Evolutionary conservation across 2,888 invertebrate genomes (phyloP).

Genomic region (Punctoribates punctum): DNA sequence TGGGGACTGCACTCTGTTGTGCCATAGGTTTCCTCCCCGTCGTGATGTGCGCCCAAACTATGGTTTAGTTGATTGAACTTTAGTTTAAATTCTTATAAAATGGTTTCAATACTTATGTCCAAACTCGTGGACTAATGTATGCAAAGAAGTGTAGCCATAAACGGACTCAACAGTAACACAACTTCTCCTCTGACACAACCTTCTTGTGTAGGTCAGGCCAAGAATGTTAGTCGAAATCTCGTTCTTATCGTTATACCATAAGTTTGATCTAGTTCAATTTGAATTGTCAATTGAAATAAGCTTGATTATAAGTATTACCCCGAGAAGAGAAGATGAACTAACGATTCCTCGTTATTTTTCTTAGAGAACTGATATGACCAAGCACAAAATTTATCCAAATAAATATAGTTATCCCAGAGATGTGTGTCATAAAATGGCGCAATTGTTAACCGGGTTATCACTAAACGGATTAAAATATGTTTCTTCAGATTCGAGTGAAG

Average conservation of each 20-base stretch:
- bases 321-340: not conserved
- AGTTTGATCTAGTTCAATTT: not conserved
- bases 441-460: not conserved
- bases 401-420: not conserved
- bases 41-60: slow-evolving; percentile 5
- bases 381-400: not conserved
- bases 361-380: not conserved
- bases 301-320: not conserved
- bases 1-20: not conserved
- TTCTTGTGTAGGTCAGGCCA: not conserved
- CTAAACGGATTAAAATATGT: not conserved
- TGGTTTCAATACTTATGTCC: not conserved
- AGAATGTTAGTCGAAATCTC: not conserved
- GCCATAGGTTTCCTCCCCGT: not conserved
- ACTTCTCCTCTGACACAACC: not conserved
- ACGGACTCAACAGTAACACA: not conserved
- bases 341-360: not conserved
- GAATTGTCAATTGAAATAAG: not conserved
- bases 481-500: not conserved
- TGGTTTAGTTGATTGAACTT: not conserved
- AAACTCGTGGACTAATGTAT: slow-evolving; percentile 21
- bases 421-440: not conserved
- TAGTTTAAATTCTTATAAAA: too few relatives aligned
- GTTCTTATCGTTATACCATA: not conserved
- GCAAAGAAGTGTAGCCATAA: not conserved